These are phyloP conservation scores for Diploscapter pachys DNA, from an alignment of 1,140 invertebrate species.

Conservation along the genomic window DNA sequence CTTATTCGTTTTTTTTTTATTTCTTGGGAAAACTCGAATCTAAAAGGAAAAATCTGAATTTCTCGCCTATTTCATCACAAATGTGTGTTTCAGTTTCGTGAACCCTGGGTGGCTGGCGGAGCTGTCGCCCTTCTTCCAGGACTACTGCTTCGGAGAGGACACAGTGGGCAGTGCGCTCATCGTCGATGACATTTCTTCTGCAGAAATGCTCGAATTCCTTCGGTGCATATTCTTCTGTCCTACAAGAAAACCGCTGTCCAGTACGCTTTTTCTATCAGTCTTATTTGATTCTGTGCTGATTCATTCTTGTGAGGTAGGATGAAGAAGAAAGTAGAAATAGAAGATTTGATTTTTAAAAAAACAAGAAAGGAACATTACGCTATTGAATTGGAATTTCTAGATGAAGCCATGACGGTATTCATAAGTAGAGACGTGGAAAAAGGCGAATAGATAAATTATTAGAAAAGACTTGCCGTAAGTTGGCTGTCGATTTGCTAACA, in stretches of 20 bases:
- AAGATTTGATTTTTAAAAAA: too few species aligned
- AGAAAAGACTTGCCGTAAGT: too few species aligned
- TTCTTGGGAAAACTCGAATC: background rate
- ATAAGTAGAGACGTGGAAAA: too few species aligned
- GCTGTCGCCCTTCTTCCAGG: slow-evolving; percentile 29
- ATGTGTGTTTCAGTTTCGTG: slow-evolving; percentile 18
- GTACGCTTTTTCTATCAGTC: slow-evolving; percentile 7
- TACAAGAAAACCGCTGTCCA: slow-evolving; percentile 25
- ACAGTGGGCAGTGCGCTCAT: background rate
- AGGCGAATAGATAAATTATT: too few species aligned
- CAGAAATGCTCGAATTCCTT: slow-evolving; percentile 31
- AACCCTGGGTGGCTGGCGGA: slow-evolving; percentile 34
- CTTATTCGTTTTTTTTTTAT: too few species aligned
- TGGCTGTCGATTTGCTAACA: too few species aligned
- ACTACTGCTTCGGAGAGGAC: slow-evolving; percentile 15
- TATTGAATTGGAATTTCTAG: too few species aligned
- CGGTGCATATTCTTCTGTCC: slow-evolving; percentile 34
- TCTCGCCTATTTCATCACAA: background rate
- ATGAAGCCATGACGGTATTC: too few species aligned
- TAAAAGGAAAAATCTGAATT: background rate
- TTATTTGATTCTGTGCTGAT: background rate
- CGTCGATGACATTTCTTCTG: slow-evolving; percentile 19
- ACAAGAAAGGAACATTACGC: too few species aligned
- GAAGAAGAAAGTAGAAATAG: too few species aligned
- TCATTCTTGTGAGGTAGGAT: too few species aligned